phyloP scores from a whole-genome alignment of 2,797 vertebrate species.

The Caiman crocodilus region DNA sequence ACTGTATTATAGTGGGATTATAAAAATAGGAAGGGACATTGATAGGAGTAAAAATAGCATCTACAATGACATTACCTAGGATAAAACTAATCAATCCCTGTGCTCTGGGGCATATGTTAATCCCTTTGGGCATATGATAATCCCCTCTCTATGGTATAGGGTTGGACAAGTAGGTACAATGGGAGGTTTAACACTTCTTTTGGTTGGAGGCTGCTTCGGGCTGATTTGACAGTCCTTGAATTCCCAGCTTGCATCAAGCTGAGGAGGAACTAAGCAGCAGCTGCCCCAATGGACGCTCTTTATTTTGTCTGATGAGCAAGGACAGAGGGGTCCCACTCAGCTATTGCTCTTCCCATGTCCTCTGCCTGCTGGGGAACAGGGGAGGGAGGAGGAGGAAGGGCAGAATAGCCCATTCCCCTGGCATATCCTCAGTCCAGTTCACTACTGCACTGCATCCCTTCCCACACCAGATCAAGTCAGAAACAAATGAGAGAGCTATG shows the following conservation, averaged over 20 bases:
- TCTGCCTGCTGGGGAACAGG: neutral
- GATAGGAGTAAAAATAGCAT: slow-evolving; percentile 61
- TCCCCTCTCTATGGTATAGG: slow-evolving; percentile 42
- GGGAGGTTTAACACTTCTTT: slow-evolving; percentile 52
- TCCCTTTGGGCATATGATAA: slow-evolving; percentile 39
- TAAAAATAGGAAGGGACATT: slow-evolving; percentile 55
- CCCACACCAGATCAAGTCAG: neutral
- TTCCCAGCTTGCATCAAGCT: slow-evolving; percentile 13
- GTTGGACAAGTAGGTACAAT: slow-evolving; percentile 64
- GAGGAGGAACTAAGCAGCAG: slow-evolving; percentile 43
- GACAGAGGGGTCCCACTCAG: neutral
- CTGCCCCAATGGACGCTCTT: slow-evolving; percentile 29
- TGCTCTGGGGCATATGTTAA: slow-evolving; percentile 52
- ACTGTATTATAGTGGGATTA: slow-evolving; percentile 43
- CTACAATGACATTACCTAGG: slow-evolving; percentile 65
- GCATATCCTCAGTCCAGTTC: neutral
- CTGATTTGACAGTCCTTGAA: slow-evolving; percentile 62
- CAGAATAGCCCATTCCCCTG: neutral
- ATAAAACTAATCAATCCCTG: slow-evolving; percentile 70
- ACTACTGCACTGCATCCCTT: neutral
- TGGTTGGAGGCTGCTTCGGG: slow-evolving; percentile 19
- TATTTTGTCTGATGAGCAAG: slow-evolving; percentile 21
- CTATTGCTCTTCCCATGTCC: neutral
- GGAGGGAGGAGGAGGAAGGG: neutral
- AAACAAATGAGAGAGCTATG: neutral